These are phyloP conservation scores for Mustelus asterias DNA, from an alignment of 2,113 vertebrate genomes.

Conservation along the genomic window DNA sequence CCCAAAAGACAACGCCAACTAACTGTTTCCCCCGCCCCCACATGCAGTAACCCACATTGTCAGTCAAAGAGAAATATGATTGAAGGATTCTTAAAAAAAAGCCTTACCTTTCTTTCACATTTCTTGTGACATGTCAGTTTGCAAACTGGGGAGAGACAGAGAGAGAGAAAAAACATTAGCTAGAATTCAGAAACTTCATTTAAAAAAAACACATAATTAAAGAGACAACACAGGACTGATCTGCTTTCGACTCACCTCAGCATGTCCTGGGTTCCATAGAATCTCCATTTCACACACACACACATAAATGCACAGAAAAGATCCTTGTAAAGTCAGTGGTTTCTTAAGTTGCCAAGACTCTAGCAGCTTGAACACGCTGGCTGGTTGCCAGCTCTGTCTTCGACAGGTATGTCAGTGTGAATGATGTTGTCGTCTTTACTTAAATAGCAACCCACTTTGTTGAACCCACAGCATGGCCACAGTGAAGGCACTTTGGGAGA, in stretches of 20 bases:
- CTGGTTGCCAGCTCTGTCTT: neutral
- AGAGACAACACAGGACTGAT: neutral
- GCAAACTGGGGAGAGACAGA: conserved; percentile 61
- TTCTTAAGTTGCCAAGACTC: neutral
- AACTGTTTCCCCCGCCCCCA: neutral
- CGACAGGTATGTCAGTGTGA: neutral
- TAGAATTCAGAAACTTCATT: neutral
- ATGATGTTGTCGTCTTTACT: neutral
- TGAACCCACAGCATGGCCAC: neutral
- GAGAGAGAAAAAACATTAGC: neutral
- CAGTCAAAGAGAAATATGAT: neutral
- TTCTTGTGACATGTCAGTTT: conserved; percentile 81
- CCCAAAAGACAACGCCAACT: neutral
- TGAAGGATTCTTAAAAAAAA: neutral
- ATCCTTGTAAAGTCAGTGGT: conserved; percentile 7
- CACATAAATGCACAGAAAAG: neutral
- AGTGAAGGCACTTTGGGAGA: neutral
- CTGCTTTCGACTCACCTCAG: neutral
- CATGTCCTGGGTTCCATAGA: neutral
- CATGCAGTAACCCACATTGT: neutral
- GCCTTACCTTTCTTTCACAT: conserved; percentile 86
- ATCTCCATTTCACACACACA: neutral
- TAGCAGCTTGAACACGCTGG: neutral
- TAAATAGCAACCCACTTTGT: neutral
- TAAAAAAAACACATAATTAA: neutral